phyloP scores from a whole-genome alignment of 1,140 invertebrate species.

The Charaxes varanes region DNA sequence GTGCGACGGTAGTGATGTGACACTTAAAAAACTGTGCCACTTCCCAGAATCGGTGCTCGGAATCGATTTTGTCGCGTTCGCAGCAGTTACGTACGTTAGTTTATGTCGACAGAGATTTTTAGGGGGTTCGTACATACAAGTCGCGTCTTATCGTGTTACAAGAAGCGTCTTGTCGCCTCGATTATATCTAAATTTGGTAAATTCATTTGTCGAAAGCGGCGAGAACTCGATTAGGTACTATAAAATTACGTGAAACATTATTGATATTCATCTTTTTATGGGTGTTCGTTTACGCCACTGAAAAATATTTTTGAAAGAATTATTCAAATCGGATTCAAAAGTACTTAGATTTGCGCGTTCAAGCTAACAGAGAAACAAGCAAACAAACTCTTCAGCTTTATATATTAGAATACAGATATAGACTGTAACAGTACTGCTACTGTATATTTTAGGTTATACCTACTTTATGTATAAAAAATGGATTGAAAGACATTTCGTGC shows the following conservation, averaged over 20 bases:
- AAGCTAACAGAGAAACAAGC: too few species aligned
- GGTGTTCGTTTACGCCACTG: conserved; percentile 18
- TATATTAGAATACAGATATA: too few species aligned
- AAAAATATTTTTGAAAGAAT: too few species aligned
- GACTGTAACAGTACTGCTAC: too few species aligned
- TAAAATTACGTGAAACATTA: conserved; percentile 60
- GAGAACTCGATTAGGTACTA: conserved; percentile 48
- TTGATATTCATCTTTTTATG: conserved; percentile 36
- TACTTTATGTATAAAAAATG: too few species aligned
- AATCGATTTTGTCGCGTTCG: conserved; percentile 67
- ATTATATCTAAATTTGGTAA: conserved; percentile 65
- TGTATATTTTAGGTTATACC: too few species aligned
- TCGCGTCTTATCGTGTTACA: conserved; percentile 56
- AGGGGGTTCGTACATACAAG: conserved; percentile 48
- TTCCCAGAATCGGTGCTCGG: conserved; percentile 70
- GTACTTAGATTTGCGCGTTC: too few species aligned
- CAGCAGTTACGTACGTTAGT: conserved; percentile 61
- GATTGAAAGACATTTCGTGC: too few species aligned
- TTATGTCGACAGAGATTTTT: conserved; percentile 50
- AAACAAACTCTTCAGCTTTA: too few species aligned
- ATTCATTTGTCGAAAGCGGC: conserved; percentile 56
- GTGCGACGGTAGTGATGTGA: conserved; percentile 69
- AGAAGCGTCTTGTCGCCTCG: conserved; percentile 50
- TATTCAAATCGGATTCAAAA: too few species aligned
- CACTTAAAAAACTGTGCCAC: conserved; percentile 70